A percentile compares a stretch with the other conserved stretches of the same genome.
These are phyloP conservation scores for Arnoldichthys spilopterus DNA, from an alignment of 2,797 vertebrate genomes.

Conservation along the genomic window DNA sequence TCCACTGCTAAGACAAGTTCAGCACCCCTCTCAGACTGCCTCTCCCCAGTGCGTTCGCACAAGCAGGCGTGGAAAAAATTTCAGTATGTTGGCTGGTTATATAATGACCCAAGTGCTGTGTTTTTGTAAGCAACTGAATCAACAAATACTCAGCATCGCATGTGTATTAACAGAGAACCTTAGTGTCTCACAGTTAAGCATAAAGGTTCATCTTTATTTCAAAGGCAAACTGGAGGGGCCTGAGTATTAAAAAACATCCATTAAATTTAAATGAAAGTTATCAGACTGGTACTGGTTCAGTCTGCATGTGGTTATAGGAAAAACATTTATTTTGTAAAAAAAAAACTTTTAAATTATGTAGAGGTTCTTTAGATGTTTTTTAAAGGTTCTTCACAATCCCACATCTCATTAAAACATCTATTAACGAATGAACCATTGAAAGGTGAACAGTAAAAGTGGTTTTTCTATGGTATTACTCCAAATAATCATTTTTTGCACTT, in stretches of 20 bases:
- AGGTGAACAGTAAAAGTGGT: not conserved
- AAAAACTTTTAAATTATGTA: not conserved
- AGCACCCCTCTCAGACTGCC: constrained; percentile 3
- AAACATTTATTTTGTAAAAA: not conserved
- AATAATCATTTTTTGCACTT: not conserved
- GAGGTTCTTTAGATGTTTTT: not conserved
- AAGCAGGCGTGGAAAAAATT: constrained; percentile 10
- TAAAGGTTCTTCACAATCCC: not conserved
- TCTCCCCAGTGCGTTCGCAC: constrained; percentile 19
- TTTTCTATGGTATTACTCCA: not conserved
- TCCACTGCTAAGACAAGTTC: constrained; percentile 21
- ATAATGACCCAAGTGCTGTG: constrained; percentile 24
- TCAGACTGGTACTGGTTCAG: too few relatives aligned
- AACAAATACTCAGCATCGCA: not conserved
- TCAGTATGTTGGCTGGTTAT: not conserved
- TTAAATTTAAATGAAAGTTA: too few relatives aligned
- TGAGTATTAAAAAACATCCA: too few relatives aligned
- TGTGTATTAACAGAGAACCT: not conserved
- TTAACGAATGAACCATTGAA: not conserved
- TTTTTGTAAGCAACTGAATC: not conserved
- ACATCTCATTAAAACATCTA: not conserved
- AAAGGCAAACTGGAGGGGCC: too few relatives aligned
- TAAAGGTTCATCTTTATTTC: too few relatives aligned
- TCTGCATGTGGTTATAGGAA: not conserved
- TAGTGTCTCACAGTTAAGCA: too few relatives aligned